phyloP scores from a whole-genome alignment of 2,113 vertebrate species.

The Myrmecophaga tridactyla region DNA sequence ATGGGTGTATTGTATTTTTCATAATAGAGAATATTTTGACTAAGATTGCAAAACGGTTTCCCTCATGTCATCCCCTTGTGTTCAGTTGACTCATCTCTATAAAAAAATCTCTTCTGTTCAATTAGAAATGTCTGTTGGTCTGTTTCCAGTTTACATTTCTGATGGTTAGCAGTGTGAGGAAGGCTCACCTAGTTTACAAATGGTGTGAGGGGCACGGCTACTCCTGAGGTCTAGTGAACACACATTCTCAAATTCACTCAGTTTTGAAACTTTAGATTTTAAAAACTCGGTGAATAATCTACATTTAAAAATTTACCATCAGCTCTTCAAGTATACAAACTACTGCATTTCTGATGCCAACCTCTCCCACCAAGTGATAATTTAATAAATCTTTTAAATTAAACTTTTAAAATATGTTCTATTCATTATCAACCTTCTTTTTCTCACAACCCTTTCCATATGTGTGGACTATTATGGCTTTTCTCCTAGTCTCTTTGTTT shows the following conservation, averaged over 20 bases:
- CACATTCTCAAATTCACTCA: not conserved
- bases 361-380: not conserved
- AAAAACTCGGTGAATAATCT: not conserved
- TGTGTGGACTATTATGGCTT: not conserved
- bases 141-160: not conserved
- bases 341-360: not conserved
- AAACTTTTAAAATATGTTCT: not conserved
- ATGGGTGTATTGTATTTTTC: constrained; percentile 14
- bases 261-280: constrained; percentile 22
- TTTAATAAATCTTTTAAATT: not conserved
- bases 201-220: not conserved
- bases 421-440: not conserved
- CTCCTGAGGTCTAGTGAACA: not conserved
- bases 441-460: not conserved
- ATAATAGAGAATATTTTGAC: not conserved
- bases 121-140: not conserved
- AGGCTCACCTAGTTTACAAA: constrained; percentile 9
- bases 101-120: not conserved
- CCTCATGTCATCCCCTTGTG: not conserved
- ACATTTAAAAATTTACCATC: not conserved
- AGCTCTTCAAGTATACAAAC: not conserved
- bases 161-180: constrained; percentile 22
- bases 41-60: not conserved
- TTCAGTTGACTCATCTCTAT: not conserved
- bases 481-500: not conserved